Percentiles rank a stretch among this genome's conserved stretches.
Conservation (phyloP, 2,797 vertebrate species). For the Acomys russatus region DNA sequence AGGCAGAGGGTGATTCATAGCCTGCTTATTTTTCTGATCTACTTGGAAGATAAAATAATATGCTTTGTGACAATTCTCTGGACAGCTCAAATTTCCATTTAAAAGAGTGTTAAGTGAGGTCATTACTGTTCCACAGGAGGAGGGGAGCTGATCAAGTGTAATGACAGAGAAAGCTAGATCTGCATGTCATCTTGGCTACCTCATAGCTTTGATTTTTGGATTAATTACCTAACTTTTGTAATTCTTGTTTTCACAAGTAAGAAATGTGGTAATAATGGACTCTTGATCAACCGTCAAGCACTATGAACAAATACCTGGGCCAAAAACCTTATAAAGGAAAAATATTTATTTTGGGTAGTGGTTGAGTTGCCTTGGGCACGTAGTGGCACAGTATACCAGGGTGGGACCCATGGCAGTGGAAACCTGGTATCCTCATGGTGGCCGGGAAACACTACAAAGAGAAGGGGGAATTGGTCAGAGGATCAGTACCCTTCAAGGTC, state of each 20-base stretch:
- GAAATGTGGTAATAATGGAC: not conserved
- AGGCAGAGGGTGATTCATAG: not conserved
- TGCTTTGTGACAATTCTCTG: not conserved
- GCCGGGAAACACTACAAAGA: not conserved
- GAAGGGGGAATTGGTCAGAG: not conserved
- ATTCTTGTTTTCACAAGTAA: not conserved
- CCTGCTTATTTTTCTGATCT: not conserved
- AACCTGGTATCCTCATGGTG: not conserved
- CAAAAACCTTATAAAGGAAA: not conserved
- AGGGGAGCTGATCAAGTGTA: not conserved
- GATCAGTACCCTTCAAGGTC: not conserved
- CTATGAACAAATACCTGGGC: not conserved
- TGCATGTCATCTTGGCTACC: not conserved
- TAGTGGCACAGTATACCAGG: not conserved
- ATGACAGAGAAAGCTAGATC: not conserved
- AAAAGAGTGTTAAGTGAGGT: not conserved
- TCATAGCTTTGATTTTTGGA: not conserved
- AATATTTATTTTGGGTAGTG: too few species aligned
- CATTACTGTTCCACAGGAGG: not conserved
- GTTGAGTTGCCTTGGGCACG: not conserved
- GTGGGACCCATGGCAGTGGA: not conserved
- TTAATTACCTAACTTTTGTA: not conserved
- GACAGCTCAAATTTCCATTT: constrained; percentile 20
- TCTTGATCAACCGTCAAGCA: not conserved
- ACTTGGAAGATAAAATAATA: not conserved